Evolutionary conservation across 2,888 invertebrate species (phyloP).

Genomic region (Sepioteuthis lessoniana): DNA sequence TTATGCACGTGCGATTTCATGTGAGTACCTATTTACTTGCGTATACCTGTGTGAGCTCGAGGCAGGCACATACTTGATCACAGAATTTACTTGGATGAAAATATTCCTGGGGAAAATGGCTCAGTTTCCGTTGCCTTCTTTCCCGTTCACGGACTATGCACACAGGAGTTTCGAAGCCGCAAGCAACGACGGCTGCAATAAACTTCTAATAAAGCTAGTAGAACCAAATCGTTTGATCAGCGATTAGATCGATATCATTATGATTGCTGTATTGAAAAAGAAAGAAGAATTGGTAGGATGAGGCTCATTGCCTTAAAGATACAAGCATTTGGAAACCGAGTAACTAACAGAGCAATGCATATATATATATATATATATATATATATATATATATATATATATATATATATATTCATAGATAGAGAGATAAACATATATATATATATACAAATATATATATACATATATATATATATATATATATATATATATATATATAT

Average conservation of each 20-base stretch:
- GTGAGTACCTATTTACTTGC: no score
- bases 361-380: no score
- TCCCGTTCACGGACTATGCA: neutral
- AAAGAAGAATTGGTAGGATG: neutral
- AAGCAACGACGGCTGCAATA: neutral
- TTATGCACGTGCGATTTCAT: no score
- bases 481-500: no score
- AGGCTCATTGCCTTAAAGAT: neutral
- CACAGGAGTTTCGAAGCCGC: neutral
- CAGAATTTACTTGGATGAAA: neutral
- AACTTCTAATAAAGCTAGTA: neutral
- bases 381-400: neutral
- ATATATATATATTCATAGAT: neutral
- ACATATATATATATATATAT: neutral
- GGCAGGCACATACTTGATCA: neutral
- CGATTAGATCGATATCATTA: neutral
- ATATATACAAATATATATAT: neutral
- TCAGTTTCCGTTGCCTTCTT: neutral
- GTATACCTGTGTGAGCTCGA: no score
- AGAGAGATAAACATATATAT: no score
- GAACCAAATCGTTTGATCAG: neutral
- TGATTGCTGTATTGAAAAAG: neutral
- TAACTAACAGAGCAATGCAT: neutral
- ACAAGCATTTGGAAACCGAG: neutral
- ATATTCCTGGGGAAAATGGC: neutral